Conservation (phyloP, 2,113 vertebrate genomes). For the Lutjanus erythropterus region DNA sequence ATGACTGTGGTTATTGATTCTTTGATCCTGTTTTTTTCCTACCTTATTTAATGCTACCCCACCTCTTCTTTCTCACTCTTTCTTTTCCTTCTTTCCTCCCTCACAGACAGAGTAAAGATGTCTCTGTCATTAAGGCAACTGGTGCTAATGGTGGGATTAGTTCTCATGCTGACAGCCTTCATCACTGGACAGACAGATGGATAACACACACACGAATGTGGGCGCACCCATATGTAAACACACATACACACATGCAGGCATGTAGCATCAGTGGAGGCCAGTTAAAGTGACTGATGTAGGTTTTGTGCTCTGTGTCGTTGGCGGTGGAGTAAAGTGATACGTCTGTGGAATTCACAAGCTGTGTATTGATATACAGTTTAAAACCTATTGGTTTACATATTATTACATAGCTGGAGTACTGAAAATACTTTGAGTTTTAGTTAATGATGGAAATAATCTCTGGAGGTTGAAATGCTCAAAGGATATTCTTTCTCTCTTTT, state of each 20-base stretch:
- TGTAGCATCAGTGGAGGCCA: conserved; percentile 17
- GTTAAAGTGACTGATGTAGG: conserved; percentile 46
- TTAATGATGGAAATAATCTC: background rate
- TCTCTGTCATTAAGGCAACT: conserved; percentile 67
- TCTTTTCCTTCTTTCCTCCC: background rate
- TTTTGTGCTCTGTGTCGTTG: conserved; percentile 22
- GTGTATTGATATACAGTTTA: conserved; percentile 5
- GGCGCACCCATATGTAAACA: conserved; percentile 51
- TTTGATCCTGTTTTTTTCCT: conserved; percentile 8
- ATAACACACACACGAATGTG: conserved; percentile 61
- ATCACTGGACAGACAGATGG: conserved; percentile 72
- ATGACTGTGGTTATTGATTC: background rate
- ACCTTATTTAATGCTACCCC: conserved; percentile 6
- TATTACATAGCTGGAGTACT: conserved; percentile 17
- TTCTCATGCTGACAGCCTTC: conserved; percentile 76
- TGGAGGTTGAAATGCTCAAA: background rate
- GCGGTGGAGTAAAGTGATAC: conserved; percentile 20
- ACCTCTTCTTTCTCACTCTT: conserved; percentile 4
- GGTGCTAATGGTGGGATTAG: conserved; percentile 83
- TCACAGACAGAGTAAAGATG: conserved; percentile 46
- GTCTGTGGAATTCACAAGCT: conserved; percentile 37
- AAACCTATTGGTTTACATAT: conserved; percentile 1
- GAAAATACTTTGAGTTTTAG: conserved; percentile 1
- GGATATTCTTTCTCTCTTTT: background rate
- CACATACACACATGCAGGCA: conserved; percentile 43